Conservation (phyloP, 2,113 vertebrate genomes). For the Talpa occidentalis region DNA sequence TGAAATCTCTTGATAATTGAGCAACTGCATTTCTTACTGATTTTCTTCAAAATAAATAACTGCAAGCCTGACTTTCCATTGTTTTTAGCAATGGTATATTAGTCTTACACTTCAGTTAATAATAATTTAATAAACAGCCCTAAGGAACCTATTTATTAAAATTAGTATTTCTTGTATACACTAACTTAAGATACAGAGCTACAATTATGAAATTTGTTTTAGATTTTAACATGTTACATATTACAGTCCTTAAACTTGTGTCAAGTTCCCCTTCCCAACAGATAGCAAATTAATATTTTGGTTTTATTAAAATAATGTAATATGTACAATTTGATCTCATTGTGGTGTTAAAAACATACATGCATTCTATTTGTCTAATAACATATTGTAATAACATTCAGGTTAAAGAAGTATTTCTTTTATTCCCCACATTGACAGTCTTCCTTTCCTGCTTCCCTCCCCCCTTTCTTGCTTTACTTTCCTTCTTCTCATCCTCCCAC, state of each 20-base stretch:
- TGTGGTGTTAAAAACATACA: slow-evolving; percentile 20
- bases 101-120: not conserved
- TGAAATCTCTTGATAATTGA: not conserved
- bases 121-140: slow-evolving; percentile 33
- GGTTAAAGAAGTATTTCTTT: not conserved
- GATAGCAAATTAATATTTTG: not conserved
- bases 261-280: not conserved
- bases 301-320: not conserved
- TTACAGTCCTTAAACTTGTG: not conserved
- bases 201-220: not conserved
- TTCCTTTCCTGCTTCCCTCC: not conserved
- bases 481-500: not conserved
- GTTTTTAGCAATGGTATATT: slow-evolving; percentile 8
- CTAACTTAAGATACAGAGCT: slow-evolving; percentile 29
- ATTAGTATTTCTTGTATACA: not conserved
- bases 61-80: not conserved
- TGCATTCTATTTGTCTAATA: not conserved
- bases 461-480: not conserved
- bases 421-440: not conserved
- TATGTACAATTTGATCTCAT: not conserved
- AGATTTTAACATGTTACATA: not conserved
- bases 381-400: not conserved
- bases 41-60: slow-evolving; percentile 5
- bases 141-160: slow-evolving; percentile 2
- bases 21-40: slow-evolving; percentile 47